Evolutionary conservation across 2,888 invertebrate genomes (phyloP).

Genomic region (Vandiemenella viatica): DNA sequence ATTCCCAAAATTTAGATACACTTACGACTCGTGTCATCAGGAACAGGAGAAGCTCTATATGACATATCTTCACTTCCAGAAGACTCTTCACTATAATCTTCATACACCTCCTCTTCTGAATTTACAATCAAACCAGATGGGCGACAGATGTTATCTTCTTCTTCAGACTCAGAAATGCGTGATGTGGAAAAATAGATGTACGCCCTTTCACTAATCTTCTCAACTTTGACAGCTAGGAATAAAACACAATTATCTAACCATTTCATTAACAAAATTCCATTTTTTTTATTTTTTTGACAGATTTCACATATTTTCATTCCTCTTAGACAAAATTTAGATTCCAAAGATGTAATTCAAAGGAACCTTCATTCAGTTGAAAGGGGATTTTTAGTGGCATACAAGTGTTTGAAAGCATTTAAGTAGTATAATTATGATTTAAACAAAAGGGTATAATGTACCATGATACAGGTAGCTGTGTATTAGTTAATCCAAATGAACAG

Average conservation of each 20-base stretch:
- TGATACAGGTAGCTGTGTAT: too few species aligned
- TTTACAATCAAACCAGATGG: slow-evolving; percentile 8
- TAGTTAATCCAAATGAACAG: too few species aligned
- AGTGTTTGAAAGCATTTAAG: too few species aligned
- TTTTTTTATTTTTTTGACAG: too few species aligned
- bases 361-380: too few species aligned
- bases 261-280: not conserved
- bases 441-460: too few species aligned
- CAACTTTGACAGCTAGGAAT: not conserved
- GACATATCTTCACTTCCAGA: slow-evolving; percentile 44
- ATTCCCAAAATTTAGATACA: slow-evolving; percentile 10
- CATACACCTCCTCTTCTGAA: slow-evolving; percentile 16
- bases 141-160: slow-evolving; percentile 8
- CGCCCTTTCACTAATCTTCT: slow-evolving; percentile 7
- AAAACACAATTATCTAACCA: not conserved
- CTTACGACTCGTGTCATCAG: slow-evolving; percentile 67
- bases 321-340: too few species aligned
- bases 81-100: slow-evolving; percentile 18
- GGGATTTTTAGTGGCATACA: too few species aligned
- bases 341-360: too few species aligned
- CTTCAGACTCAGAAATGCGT: slow-evolving; percentile 19
- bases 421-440: too few species aligned
- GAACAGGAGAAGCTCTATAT: slow-evolving; percentile 45
- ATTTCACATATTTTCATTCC: too few species aligned
- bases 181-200: slow-evolving; percentile 1